Percentiles rank a stretch among this genome's conserved stretches.
phyloP scores from a whole-genome alignment of 2,888 invertebrate species.

The Plebejus anna region DNA sequence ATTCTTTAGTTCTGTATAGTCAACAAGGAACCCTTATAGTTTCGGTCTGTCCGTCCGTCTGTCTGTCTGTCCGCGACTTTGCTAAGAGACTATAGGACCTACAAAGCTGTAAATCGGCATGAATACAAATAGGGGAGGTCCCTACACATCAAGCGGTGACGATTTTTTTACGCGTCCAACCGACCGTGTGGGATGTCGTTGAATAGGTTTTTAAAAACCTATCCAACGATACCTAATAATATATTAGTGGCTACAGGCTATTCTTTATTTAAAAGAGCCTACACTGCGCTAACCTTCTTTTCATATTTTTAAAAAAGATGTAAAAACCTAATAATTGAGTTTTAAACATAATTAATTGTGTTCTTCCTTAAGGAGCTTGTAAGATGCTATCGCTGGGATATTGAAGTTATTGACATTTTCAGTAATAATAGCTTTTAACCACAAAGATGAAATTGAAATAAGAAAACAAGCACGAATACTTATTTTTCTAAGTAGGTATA shows the following conservation, averaged over 20 bases:
- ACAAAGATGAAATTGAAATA: neutral
- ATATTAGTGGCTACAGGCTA: neutral
- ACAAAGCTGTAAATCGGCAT: no score
- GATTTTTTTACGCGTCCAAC: no score
- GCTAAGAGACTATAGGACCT: no score
- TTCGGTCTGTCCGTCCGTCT: no score
- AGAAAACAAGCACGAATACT: neutral
- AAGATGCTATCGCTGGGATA: slow-evolving; percentile 25
- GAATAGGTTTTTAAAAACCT: no score
- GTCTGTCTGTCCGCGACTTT: no score
- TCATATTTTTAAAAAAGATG: neutral
- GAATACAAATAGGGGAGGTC: no score
- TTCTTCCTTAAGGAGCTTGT: slow-evolving; percentile 4
- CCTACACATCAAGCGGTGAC: no score
- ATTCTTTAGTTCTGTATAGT: no score
- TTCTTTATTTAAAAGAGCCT: neutral
- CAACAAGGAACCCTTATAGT: no score
- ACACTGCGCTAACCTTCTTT: neutral
- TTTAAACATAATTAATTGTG: slow-evolving; percentile 16
- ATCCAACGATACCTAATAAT: neutral
- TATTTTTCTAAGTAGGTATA: no score
- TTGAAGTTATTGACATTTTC: slow-evolving; percentile 28
- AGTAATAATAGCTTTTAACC: neutral
- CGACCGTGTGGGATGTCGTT: no score
- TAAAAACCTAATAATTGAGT: neutral